Evolutionary conservation across 2,113 vertebrate genomes (phyloP), one percentile per base, ranked within the genome.

Genomic region (Pycnonotus jocosus): DNA sequence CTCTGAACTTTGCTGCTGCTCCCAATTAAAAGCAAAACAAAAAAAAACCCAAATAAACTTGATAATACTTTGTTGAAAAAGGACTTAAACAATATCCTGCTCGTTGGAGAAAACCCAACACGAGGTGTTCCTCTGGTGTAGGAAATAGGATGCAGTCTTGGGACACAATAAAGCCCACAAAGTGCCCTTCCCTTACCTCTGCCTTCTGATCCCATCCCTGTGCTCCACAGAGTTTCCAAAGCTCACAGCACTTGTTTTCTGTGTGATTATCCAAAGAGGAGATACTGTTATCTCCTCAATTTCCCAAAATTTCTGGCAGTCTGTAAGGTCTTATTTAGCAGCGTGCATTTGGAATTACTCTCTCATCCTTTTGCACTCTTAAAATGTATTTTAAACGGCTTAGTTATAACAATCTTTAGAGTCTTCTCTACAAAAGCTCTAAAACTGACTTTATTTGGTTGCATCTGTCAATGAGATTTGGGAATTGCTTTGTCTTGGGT

Each of bases 61-160:
- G 97, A 97, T 97, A 97, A 94, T 92, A 81, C 62, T 97, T 93
- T 66, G 86, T 69, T 88, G 81, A 62, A 94, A 95, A 91, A 66
- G 66, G 47, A 79, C 58, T 65, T 79, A 81, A 94, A 91, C 90
- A 90, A 96, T 93, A 92, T 94, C 92, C 89, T 96, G 74, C 93
- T 93, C 88, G 84, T 76, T 94, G 93, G 94, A 92, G 81, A 89
- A 95, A 86, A 73, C 31, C 50, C 42, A 97, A 94, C 60, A 56
- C 5, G 17, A 38, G 47, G 30, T 56, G 92, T 84, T 85, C 86
- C 56, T 88, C 81, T 45, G 47, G 64, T 22, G 45, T 27, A 92
- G 86, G 70, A 90, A 94, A 95, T 79, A 88, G 84, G 88, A 92
- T 64, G 69, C 70, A 35, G 53, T 21, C 80, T 70, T 71, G 62